Base-by-base conservation (phyloP, 2,797 vertebrate species). In the Merluccius polli region DNA sequence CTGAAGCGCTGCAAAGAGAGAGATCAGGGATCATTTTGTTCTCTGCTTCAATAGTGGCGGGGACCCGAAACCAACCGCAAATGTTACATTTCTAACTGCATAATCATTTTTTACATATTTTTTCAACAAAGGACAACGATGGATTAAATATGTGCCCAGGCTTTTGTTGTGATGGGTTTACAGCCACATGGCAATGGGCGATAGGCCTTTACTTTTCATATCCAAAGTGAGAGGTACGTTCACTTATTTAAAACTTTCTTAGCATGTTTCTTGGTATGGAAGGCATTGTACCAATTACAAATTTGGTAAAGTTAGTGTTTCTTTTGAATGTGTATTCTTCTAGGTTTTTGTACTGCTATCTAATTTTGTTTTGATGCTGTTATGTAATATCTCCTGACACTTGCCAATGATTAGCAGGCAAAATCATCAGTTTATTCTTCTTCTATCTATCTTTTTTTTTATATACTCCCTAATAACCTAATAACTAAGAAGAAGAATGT, bases 221-320 rank as follows among this genome's bases (percentile, higher is more conserved):
- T 83, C 70, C 35, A 81, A 79, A 72, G 91, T 89, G 88, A 80
- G 80, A 81, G 90, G 92, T 93, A 80, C 84, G 92, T 79, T 30
- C 15, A 12, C 8, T 77, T 0, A 0, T 78, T 76, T 79, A 12
- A 74, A 73, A 74, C 30, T 67, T 73, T 16, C 41, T 36, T n/a
- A 30, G 44, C 1, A 33, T 10, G 29, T 67, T 33, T 11, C 4
- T 24, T 68, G 29, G 44, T 65, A 67, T 30, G 52, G 16, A 69
- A 69, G 27, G 10, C 59, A 65, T 27, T 27, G 10, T 65, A 1
- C 10, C 11, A 27, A 65, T 65, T 27, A 12, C 7, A 27, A 65
- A 65, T 65, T 7, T 24, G 52, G 8, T 24, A 59, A 65, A 65
- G 59, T 65, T 65, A 11, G 59, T 27, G 6, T 12, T 27, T 65